A percentile compares a stretch with the other conserved stretches of the same genome.
These are phyloP conservation scores for Umimayanthus kanabou DNA, from an alignment of 92 coral and sea anemone genomes.

Conservation along the genomic window DNA sequence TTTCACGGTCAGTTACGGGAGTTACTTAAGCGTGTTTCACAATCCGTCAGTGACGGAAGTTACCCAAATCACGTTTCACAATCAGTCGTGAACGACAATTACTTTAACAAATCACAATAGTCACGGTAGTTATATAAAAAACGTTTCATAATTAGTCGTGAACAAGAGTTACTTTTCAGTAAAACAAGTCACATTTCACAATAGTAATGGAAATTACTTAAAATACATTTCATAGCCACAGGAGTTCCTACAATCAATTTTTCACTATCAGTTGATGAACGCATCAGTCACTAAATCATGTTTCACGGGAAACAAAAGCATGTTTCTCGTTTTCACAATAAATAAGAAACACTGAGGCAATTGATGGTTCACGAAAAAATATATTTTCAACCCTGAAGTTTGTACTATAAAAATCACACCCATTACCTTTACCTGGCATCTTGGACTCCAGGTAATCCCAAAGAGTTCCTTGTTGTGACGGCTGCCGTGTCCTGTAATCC, in stretches of 20 bases:
- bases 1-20: too few relatives aligned
- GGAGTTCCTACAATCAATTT: background rate
- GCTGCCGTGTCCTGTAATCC: constrained; percentile 80
- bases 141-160: background rate
- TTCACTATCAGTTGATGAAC: background rate
- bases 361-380: too few relatives aligned
- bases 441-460: constrained; percentile 90
- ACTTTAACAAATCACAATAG: too few relatives aligned
- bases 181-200: too few relatives aligned
- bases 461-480: constrained; percentile 86
- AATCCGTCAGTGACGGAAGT: background rate
- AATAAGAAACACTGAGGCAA: background rate
- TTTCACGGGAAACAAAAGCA: background rate
- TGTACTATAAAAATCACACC: background rate
- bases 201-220: too few relatives aligned
- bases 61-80: background rate
- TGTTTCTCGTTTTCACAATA: background rate
- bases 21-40: too few relatives aligned
- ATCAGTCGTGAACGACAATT: background rate
- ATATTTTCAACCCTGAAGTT: too few relatives aligned
- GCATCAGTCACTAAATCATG: too few relatives aligned
- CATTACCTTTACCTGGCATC: constrained; percentile 56
- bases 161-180: too few relatives aligned
- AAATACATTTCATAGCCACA: too few relatives aligned
- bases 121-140: too few relatives aligned